These are phyloP conservation scores for Eriocheir sinensis DNA, from an alignment of 1,140 invertebrate genomes.

Conservation along the genomic window DNA sequence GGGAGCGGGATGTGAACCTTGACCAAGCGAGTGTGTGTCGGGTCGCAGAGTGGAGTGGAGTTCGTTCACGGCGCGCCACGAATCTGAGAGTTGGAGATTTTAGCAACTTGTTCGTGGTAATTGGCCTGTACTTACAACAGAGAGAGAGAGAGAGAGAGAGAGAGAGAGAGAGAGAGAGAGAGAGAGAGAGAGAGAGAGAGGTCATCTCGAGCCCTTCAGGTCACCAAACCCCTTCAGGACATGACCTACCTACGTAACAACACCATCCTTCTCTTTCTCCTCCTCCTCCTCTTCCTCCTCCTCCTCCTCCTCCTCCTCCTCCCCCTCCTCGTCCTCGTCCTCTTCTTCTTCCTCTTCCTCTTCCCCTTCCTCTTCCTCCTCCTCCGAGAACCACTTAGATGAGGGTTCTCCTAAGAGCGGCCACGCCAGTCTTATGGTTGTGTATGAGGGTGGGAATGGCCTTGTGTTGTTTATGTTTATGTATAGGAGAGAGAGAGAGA, in stretches of 20 bases:
- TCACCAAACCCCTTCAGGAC: neutral
- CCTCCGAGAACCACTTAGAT: conserved; percentile 11
- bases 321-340: too few species aligned
- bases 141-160: neutral
- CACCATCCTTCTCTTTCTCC: too few species aligned
- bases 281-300: too few species aligned
- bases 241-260: neutral
- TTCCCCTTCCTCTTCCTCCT: neutral
- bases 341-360: neutral
- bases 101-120: too few species aligned
- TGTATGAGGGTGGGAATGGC: neutral
- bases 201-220: neutral
- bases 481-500: neutral
- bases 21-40: too few species aligned
- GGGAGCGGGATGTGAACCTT: too few species aligned
- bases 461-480: neutral
- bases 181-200: neutral
- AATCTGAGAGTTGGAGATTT: too few species aligned
- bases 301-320: too few species aligned
- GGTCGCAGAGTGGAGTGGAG: too few species aligned
- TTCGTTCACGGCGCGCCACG: too few species aligned
- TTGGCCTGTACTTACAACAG: too few species aligned
- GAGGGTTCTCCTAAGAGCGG: neutral
- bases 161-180: conserved; percentile 22
- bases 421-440: neutral